Evolutionary conservation across 2,888 invertebrate genomes (phyloP).

Genomic region (Ornithoptera priamus): DNA sequence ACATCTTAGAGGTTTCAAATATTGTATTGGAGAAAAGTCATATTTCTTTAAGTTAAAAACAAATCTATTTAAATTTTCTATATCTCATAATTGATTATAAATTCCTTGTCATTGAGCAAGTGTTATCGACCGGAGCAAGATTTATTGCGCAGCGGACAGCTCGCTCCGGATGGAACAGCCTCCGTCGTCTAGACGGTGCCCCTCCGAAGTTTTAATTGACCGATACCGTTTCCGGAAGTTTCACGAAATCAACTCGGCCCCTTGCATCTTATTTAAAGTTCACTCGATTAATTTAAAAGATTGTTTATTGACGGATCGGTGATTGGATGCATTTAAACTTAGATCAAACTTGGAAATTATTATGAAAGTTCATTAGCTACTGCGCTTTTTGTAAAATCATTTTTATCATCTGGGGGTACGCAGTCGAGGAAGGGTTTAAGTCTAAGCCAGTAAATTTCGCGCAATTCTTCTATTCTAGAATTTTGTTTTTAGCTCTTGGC

Average conservation of each 20-base stretch:
- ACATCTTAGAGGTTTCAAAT: not conserved
- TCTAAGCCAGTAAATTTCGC: too few relatives aligned
- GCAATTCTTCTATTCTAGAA: too few relatives aligned
- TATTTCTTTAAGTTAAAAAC: not conserved
- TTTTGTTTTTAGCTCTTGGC: too few relatives aligned
- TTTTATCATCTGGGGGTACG: too few relatives aligned
- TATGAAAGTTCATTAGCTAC: too few relatives aligned
- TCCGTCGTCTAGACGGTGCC: slow-evolving; percentile 22
- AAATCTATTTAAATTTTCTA: not conserved
- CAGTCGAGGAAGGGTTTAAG: too few relatives aligned
- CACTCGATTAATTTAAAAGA: slow-evolving; percentile 22
- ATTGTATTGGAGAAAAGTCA: too few relatives aligned
- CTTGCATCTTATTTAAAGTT: slow-evolving; percentile 22
- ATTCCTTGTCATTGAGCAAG: not conserved
- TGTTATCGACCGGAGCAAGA: slow-evolving; percentile 4
- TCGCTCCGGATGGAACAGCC: slow-evolving; percentile 12
- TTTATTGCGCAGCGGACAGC: slow-evolving; percentile 8
- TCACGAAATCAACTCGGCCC: slow-evolving; percentile 11
- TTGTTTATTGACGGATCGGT: slow-evolving; percentile 16
- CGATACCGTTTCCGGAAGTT: slow-evolving; percentile 26
- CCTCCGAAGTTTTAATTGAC: slow-evolving; percentile 29
- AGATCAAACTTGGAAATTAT: too few relatives aligned
- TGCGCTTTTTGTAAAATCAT: too few relatives aligned
- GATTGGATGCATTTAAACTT: too few relatives aligned
- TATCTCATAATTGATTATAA: not conserved